Percentiles rank a stretch among this genome's conserved stretches.
phyloP scores from a whole-genome alignment of 1,140 invertebrate species.

The Drosophila miranda region DNA sequence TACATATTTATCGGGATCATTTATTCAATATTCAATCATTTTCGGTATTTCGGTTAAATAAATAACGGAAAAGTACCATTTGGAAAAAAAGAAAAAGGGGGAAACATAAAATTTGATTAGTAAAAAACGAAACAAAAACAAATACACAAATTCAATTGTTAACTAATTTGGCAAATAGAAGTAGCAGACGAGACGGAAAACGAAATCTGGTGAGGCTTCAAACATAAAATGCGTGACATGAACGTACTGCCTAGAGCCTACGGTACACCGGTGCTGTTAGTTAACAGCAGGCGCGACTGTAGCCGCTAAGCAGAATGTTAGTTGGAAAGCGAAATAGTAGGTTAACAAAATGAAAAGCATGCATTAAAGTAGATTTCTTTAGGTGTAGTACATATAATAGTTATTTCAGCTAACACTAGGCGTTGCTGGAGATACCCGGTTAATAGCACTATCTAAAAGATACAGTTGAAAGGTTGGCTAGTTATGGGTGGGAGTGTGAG shows the following conservation, averaged over 20 bases:
- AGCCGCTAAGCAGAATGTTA: constrained; percentile 31
- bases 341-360: constrained; percentile 18
- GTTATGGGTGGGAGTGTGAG: constrained; percentile 9
- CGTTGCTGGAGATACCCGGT: constrained; percentile 27
- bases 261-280: constrained; percentile 20
- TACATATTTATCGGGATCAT: constrained; percentile 64
- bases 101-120: constrained; percentile 80
- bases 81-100: constrained; percentile 65
- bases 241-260: constrained; percentile 17
- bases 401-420: constrained; percentile 19
- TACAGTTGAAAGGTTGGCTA: constrained; percentile 13
- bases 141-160: constrained; percentile 44
- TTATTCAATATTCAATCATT: constrained; percentile 49
- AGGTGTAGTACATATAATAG: neutral
- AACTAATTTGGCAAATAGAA: constrained; percentile 8
- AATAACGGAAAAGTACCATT: constrained; percentile 44
- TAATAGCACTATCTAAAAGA: constrained; percentile 30
- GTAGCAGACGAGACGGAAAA: constrained; percentile 32
- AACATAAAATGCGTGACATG: constrained; percentile 39
- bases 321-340: constrained; percentile 11
- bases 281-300: constrained; percentile 18
- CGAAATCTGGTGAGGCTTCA: constrained; percentile 23
- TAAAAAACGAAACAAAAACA: constrained; percentile 71
- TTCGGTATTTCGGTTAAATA: constrained; percentile 6
- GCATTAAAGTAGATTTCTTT: neutral